Percentiles rank a stretch among this genome's conserved stretches.
phyloP scores from a whole-genome alignment of 2,888 invertebrate species.

The Adineta ricciae region DNA sequence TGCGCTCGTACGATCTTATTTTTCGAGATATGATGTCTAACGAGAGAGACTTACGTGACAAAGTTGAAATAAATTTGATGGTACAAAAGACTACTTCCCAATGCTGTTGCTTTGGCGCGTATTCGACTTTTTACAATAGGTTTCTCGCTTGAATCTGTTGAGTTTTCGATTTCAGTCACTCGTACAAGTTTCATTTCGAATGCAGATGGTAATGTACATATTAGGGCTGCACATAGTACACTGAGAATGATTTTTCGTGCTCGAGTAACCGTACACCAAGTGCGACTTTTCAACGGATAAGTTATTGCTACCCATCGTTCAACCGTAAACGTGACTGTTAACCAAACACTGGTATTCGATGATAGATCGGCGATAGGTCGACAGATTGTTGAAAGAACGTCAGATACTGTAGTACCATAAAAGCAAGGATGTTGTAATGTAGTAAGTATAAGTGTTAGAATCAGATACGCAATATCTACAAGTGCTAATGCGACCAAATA shows the following conservation, averaged over 20 bases:
- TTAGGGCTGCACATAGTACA: slow-evolving; percentile 57
- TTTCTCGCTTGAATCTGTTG: not conserved
- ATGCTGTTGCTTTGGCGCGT: not conserved
- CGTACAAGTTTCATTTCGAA: slow-evolving; percentile 54
- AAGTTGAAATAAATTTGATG: slow-evolving; percentile 17
- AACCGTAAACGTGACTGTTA: slow-evolving; percentile 65
- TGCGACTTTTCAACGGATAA: slow-evolving; percentile 60
- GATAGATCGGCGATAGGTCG: slow-evolving; percentile 61
- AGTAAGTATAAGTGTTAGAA: slow-evolving; percentile 59
- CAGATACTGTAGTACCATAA: slow-evolving; percentile 55
- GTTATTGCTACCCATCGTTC: slow-evolving; percentile 50
- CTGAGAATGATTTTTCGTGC: slow-evolving; percentile 60
- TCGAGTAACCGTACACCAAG: slow-evolving; percentile 60
- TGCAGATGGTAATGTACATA: slow-evolving; percentile 59
- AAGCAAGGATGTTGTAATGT: slow-evolving; percentile 53
- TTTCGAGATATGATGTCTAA: too few species aligned
- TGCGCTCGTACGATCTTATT: too few species aligned
- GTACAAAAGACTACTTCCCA: slow-evolving; percentile 6
- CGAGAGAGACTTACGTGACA: slow-evolving; percentile 4
- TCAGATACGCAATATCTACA: slow-evolving; percentile 62
- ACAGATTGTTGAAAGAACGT: slow-evolving; percentile 43
- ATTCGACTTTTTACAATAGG: not conserved
- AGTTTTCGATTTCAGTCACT: not conserved
- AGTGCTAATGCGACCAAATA: slow-evolving; percentile 65
- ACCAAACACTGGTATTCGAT: slow-evolving; percentile 63